Percentiles rank a stretch among this genome's conserved stretches.
These are phyloP conservation scores for Pharmacophagus antenor DNA, from an alignment of 2,888 invertebrate genomes.

Conservation along the genomic window DNA sequence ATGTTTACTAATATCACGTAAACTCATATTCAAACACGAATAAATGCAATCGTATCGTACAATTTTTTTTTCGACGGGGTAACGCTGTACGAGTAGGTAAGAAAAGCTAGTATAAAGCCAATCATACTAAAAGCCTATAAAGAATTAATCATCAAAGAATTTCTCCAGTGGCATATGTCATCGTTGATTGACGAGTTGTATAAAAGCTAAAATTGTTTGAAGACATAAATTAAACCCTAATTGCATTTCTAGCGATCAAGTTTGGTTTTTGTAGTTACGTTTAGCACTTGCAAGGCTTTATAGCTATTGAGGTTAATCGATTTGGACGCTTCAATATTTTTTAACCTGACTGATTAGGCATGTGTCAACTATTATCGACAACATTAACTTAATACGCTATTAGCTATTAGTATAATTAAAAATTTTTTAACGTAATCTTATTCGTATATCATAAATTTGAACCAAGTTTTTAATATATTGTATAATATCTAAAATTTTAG, in stretches of 20 bases:
- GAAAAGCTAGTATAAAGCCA: neutral
- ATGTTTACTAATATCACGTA: too few relatives aligned
- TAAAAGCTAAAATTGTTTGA: constrained; percentile 13
- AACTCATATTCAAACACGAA: too few relatives aligned
- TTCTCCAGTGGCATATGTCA: neutral
- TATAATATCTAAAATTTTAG: too few relatives aligned
- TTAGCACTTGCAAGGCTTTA: constrained; percentile 8
- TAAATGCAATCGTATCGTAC: too few relatives aligned
- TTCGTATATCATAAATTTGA: neutral
- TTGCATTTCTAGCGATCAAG: constrained; percentile 10
- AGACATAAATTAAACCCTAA: constrained; percentile 15
- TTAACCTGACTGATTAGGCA: constrained; percentile 17
- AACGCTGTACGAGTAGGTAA: neutral
- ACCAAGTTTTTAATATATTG: too few relatives aligned
- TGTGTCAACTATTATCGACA: neutral
- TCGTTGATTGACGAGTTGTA: constrained; percentile 6
- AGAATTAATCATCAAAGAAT: neutral
- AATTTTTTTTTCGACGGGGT: too few relatives aligned
- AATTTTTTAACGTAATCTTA: neutral
- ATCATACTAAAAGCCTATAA: neutral
- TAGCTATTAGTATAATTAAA: neutral
- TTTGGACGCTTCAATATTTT: constrained; percentile 16
- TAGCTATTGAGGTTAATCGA: constrained; percentile 26
- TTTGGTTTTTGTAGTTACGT: constrained; percentile 10
- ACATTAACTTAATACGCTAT: neutral